These are phyloP conservation scores for Phrynosoma platyrhinos DNA, from an alignment of 2,113 vertebrate genomes.

Conservation along the genomic window DNA sequence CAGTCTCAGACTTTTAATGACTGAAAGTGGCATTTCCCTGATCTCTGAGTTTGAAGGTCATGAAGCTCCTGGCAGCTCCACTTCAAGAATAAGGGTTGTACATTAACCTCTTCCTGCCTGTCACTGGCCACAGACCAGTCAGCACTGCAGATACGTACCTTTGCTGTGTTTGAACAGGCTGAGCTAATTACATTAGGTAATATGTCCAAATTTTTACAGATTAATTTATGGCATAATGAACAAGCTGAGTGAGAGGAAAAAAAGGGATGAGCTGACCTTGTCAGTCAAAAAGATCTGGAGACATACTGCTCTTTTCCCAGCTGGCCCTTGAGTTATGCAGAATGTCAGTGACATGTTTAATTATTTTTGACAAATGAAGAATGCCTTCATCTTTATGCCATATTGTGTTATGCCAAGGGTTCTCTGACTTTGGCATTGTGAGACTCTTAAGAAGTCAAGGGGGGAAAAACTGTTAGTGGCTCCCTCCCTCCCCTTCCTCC, in stretches of 20 bases:
- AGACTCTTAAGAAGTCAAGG: not conserved
- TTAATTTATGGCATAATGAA: slow-evolving; percentile 74
- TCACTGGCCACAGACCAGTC: slow-evolving; percentile 21
- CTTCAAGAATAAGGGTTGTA: slow-evolving; percentile 39
- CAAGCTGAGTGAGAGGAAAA: slow-evolving; percentile 51
- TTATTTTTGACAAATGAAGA: slow-evolving; percentile 75
- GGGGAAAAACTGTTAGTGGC: not conserved
- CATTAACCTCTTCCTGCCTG: slow-evolving; percentile 66
- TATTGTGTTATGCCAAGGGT: slow-evolving; percentile 47
- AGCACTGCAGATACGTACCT: slow-evolving; percentile 47
- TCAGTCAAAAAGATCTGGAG: slow-evolving; percentile 66
- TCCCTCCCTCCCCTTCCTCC: not conserved
- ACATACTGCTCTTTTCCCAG: slow-evolving; percentile 70
- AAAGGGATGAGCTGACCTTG: slow-evolving; percentile 72
- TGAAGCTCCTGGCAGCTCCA: slow-evolving; percentile 1
- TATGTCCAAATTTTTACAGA: slow-evolving; percentile 66
- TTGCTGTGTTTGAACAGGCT: slow-evolving; percentile 57
- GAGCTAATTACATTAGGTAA: slow-evolving; percentile 69
- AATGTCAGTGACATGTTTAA: slow-evolving; percentile 73
- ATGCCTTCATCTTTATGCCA: slow-evolving; percentile 59
- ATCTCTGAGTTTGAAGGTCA: slow-evolving; percentile 27
- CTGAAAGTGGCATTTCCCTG: slow-evolving; percentile 7
- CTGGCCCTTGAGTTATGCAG: slow-evolving; percentile 68
- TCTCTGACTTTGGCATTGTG: slow-evolving; percentile 30
- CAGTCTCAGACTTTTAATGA: slow-evolving; percentile 27